phyloP scores from a whole-genome alignment of 2,888 invertebrate species.

The Dendrolimus pini region DNA sequence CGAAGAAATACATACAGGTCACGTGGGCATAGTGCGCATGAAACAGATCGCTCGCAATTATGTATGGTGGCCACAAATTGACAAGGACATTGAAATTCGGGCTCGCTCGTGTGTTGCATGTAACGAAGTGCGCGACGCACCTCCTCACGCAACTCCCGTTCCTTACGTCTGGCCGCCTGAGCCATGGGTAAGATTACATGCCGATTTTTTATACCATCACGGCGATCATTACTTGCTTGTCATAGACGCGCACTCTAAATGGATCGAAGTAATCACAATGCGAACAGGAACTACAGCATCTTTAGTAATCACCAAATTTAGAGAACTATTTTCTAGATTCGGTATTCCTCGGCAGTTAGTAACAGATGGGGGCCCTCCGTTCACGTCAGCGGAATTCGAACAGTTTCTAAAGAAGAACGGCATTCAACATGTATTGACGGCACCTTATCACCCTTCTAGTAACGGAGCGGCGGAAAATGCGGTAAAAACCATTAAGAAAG shows the following conservation, averaged over 20 bases:
- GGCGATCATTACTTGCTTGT: constrained; percentile 2
- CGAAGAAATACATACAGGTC: too few species aligned
- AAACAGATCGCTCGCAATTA: constrained; percentile 5
- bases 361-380: constrained; percentile 22
- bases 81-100: constrained; percentile 1
- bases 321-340: constrained; percentile 16
- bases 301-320: constrained; percentile 8
- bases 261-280: constrained; percentile 18
- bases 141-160: not conserved
- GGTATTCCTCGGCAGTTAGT: constrained; percentile 19
- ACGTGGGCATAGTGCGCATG: constrained; percentile 1
- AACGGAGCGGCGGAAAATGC: constrained; percentile 18
- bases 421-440: constrained; percentile 6
- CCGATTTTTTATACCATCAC: constrained; percentile 3
- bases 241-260: constrained; percentile 16
- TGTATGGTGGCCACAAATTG: constrained; percentile 4
- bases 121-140: constrained; percentile 1
- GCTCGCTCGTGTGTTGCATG: not conserved
- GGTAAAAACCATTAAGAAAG: constrained; percentile 11
- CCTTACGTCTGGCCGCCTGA: constrained; percentile 1
- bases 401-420: constrained; percentile 12
- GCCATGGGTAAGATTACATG: constrained; percentile 3
- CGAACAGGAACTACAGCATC: constrained; percentile 8
- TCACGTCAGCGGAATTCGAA: constrained; percentile 14
- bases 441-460: constrained; percentile 16